Evolutionary conservation across 2,888 invertebrate genomes (phyloP), one percentile per base, ranked within the genome.

Genomic region (Lingula anatina): DNA sequence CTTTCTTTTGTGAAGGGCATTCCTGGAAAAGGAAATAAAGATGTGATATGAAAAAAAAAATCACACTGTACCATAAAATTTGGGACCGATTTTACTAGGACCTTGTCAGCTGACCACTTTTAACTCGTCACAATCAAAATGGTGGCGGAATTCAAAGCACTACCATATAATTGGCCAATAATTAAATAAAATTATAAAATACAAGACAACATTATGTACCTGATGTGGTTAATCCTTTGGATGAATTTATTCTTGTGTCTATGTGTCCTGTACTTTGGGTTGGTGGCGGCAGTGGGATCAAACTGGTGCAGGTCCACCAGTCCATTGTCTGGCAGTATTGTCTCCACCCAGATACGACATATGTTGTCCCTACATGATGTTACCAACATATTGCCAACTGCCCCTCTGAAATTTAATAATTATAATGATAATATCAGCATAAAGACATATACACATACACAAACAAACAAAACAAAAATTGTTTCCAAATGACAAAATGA

Each of bases 311-410:
- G 60, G 54, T 73, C 77, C 43, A 67, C 59, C 18, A 74, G 83
- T 47, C 95, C 95, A 81, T 96, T 95, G 73, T 96, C 95, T 0
- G 96, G 95, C 58, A 96, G 83, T 54, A 95, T 86, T 0, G 96
- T 97, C 80, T 99, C 97, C 47, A 93, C 90, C 99, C 99, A 99
- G 64, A 99, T 86, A 59, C 99, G 87, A 73, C 96, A 97, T 66
- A 99, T 97, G 80, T 97, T 96, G 80, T 99, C 99, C 71, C 90
- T 85, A 78, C 96, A 97, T 44, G 95, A 96, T 50, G 99, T 97
- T 52, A 99, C 91, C 62, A 99, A 79, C 86, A 96, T 93, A 80
- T 99, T 97, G 54, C 94, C 93, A 15, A 97, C 94, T 46, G 94
- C 92, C 47, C 95, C 94, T 76, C 91, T 91, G 77, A 24, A 77